phyloP scores from a whole-genome alignment of 2,888 invertebrate species.

The Drosophila demipolita region DNA sequence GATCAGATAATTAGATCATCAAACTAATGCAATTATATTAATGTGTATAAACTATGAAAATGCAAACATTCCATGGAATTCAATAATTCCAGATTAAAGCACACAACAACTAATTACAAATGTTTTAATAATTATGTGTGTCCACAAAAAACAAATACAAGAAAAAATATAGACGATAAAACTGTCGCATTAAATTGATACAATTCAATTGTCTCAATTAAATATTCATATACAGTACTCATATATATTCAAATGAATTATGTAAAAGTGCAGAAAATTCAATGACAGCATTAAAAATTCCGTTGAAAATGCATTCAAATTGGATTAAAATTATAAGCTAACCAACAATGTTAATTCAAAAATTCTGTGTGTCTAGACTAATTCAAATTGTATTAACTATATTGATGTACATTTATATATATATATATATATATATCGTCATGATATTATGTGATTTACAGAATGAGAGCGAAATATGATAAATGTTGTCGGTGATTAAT shows the following conservation, averaged over 20 bases:
- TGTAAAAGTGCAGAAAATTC: not conserved
- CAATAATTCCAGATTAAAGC: not conserved
- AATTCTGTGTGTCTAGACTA: conserved; percentile 26
- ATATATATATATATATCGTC: not conserved
- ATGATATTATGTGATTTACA: conserved; percentile 21
- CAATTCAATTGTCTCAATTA: conserved; percentile 12
- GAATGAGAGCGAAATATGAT: conserved; percentile 10
- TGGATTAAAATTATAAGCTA: conserved; percentile 17
- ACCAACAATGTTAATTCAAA: conserved; percentile 33
- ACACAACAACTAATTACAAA: not conserved
- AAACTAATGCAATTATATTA: not conserved
- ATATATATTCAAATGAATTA: not conserved
- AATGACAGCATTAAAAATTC: conserved; percentile 4
- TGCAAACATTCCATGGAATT: not conserved
- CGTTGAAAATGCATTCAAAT: conserved; percentile 20
- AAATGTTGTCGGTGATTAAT: conserved; percentile 12
- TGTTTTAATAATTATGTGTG: not conserved
- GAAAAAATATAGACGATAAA: not conserved
- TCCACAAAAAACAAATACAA: not conserved
- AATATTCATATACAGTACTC: not conserved
- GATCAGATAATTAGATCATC: conserved; percentile 3
- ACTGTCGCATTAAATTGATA: conserved; percentile 3
- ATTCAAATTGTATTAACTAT: conserved; percentile 1
- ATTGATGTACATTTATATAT: not conserved
- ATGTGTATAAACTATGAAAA: not conserved